Percentiles rank a stretch among this genome's conserved stretches.
These are phyloP conservation scores for Phoxinus phoxinus DNA, from an alignment of 2,113 vertebrate genomes.

Conservation along the genomic window DNA sequence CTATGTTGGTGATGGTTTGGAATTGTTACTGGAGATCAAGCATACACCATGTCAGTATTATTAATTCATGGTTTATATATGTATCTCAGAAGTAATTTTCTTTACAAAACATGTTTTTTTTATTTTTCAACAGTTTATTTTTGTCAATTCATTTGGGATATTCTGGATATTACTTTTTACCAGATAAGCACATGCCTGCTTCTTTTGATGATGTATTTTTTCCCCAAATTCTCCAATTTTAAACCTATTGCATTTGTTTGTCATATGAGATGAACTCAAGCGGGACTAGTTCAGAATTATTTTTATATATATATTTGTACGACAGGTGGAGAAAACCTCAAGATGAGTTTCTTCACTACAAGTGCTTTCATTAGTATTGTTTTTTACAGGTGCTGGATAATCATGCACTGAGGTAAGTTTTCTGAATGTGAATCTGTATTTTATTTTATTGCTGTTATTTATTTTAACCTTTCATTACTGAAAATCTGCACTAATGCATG, in stretches of 20 bases:
- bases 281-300: no score
- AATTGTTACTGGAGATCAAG: neutral
- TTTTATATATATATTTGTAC: no score
- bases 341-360: neutral
- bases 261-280: no score
- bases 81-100: neutral
- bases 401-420: neutral
- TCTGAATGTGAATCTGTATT: neutral
- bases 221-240: no score
- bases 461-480: neutral
- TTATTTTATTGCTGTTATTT: neutral
- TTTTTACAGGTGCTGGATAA: neutral
- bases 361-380: neutral
- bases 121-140: neutral
- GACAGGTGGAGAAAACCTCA: no score
- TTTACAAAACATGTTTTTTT: neutral
- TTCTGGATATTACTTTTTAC: neutral
- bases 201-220: no score
- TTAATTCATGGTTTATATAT: neutral
- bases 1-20: neutral
- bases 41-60: neutral
- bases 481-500: constrained; percentile 5
- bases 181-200: no score
- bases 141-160: neutral
- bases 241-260: no score